Base-by-base conservation (phyloP, 2,888 invertebrate species). In the Tetropium fuscum region DNA sequence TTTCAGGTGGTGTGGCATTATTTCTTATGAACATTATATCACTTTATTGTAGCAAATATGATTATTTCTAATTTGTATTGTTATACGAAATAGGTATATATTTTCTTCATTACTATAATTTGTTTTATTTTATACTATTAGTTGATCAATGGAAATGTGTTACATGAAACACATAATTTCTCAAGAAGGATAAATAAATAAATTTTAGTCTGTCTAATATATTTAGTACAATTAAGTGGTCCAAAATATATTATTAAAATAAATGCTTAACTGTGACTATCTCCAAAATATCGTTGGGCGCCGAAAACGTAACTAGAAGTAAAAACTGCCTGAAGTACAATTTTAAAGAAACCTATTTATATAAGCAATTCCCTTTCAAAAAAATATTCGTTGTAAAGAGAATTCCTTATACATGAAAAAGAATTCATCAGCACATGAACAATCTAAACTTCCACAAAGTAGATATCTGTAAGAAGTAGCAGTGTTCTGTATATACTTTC, bases 241-340 rank as follows among this genome's bases (percentile, higher is more conserved):
- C 20, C 20, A 18, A 20, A 7, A n/a, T 10, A 18, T 10, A 6
- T 11, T 10, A 18, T 19, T 16, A 10, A 8, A 8, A n/a, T 38
- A n/a, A 18, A 18, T 18, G 20, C n/a, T 11, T 10, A 19, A 8
- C 6, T n/a, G 32, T 18, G 10, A 6, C 32, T 48, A 34, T 48
- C 22, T 11, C 10, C 18, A 48, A 34, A 22, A 36, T 38, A 36
- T 36, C 15, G 18, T 44, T 44, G 25, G 40, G 51, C 51, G 51
- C 40, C 51, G 40, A 51, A 49, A 51, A 25, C 38, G 38, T 51
- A 40, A 51, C 51, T 40, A 51, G n/a, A 22, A 15, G n/a, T n/a
- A 36, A 48, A 45, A 38, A 38, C 11, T 36, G 22, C 7, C 36
- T 48, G 27, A 15, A 48, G 36, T 48, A 25, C 6, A 38, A 49